Evolutionary conservation across 2,797 vertebrate genomes (phyloP).

Genomic region (Tapera naevia): DNA sequence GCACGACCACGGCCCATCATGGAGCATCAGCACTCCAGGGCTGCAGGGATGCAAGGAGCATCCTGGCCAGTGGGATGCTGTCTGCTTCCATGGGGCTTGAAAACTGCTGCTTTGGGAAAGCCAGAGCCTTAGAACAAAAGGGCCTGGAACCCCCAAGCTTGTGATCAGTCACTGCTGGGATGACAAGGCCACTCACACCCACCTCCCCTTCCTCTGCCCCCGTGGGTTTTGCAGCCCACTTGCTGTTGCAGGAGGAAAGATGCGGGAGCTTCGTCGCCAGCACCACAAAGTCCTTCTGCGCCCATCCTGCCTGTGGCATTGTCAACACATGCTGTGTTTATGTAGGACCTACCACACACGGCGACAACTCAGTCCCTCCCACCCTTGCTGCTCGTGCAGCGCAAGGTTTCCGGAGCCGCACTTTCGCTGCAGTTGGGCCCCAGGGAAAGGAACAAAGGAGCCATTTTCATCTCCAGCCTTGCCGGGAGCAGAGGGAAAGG

Average conservation of each 20-base stretch:
- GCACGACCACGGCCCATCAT: not conserved
- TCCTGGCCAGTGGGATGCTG: rapidly evolving
- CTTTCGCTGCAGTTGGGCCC: conserved; percentile 46
- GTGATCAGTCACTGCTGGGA: not conserved
- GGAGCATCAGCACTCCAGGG: not conserved
- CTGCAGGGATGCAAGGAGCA: not conserved
- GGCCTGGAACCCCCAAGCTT: not conserved
- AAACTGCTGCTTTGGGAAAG: not conserved
- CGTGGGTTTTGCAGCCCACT: not conserved
- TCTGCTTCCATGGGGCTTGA: not conserved
- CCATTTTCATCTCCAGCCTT: conserved; percentile 61
- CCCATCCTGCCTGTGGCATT: not conserved
- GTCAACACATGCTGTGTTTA: not conserved
- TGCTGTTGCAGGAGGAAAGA: not conserved
- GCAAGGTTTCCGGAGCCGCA: conserved; percentile 24
- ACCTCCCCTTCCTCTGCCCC: not conserved
- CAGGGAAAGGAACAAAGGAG: conserved; percentile 67
- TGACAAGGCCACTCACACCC: not conserved
- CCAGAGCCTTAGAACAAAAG: not conserved
- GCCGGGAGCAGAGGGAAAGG: conserved; percentile 3
- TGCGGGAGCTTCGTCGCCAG: not conserved
- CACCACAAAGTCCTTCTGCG: not conserved
- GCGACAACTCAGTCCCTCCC: conserved; percentile 44
- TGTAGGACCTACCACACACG: conserved; percentile 28
- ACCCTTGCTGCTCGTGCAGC: not conserved